Base-by-base conservation (phyloP, 2,888 invertebrate species). In the Philonicus albiceps region DNA sequence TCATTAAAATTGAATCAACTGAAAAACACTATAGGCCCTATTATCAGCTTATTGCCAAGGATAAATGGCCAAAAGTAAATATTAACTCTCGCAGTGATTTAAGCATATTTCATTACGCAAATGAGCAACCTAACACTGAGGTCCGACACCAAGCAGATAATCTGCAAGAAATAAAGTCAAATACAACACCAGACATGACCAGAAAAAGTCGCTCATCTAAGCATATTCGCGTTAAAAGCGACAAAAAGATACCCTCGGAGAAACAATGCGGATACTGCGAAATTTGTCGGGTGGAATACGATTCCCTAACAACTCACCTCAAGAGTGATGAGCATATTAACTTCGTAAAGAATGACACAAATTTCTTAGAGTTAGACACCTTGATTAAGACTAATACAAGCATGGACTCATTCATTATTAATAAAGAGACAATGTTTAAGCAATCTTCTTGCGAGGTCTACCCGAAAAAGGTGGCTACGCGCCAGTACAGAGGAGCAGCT, bases 251-350 rank as follows among this genome's bases (percentile, higher is more conserved):
- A 11, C 90, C 91, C 0, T 91, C 90, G 40, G 91, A 92, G 3
- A 92, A 92, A 75, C 92, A 93, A 88, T 94, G 94, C 73, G 96
- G 96, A 22, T 96, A 95, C 90, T 96, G 96, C 93, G 96, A 96
- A 92, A 95, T 97, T 91, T 97, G 97, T 91, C 95, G 95, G 90
- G 93, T 94, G 80, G 95, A 96, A 89, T 97, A 96, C 91, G 94
- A 93, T 87, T 95, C 95, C 90, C 93, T 96, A 16, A 94, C 94
- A 19, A 93, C 95, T 88, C 97, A 97, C 90, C 93, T 96, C 27
- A 95, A 95, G 88, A 95, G 95, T 40, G 95, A 96, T 89, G 95
- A 95, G 89, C 97, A 97, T 92, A 92, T 95, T 86, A 94, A 95
- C 88, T 96, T 96, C 91, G 95, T 95, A 43, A 94, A 95, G 86